These are phyloP conservation scores for Temnopleurus reevesii DNA, from an alignment of 53 echinoderm and acorn worm genomes.

Conservation along the genomic window DNA sequence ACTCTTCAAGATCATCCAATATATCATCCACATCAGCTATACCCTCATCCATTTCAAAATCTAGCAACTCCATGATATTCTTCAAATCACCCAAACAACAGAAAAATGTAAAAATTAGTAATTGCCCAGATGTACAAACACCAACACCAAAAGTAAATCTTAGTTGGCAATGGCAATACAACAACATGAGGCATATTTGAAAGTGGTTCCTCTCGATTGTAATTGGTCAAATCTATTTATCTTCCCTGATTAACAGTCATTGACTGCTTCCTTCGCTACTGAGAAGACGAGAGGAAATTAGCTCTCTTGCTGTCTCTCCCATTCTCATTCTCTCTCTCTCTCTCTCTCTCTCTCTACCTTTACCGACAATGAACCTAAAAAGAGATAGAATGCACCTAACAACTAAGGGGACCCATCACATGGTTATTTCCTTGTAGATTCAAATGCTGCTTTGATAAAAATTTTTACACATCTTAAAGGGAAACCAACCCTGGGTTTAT, in stretches of 20 bases:
- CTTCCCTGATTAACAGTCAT: not conserved
- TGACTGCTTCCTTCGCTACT: not conserved
- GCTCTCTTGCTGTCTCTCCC: too few relatives aligned
- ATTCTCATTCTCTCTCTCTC: not conserved
- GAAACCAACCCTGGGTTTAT: too few relatives aligned
- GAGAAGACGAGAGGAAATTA: not conserved
- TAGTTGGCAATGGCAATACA: too few relatives aligned
- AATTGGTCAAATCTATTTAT: conserved; percentile 9
- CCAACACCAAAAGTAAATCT: too few relatives aligned
- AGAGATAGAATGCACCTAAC: too few relatives aligned
- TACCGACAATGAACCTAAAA: too few relatives aligned
- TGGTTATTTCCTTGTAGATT: too few relatives aligned
- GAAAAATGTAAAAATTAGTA: too few relatives aligned
- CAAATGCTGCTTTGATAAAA: too few relatives aligned
- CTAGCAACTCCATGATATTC: not conserved
- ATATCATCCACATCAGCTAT: not conserved
- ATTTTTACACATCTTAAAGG: too few relatives aligned
- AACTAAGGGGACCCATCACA: too few relatives aligned
- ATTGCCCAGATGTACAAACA: too few relatives aligned
- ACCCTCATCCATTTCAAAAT: not conserved
- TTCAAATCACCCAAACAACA: not conserved
- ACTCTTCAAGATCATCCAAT: not conserved
- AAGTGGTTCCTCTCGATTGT: not conserved
- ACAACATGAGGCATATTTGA: not conserved
- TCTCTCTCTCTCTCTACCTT: not conserved